A percentile compares a stretch with the other conserved stretches of the same genome.
phyloP scores from a whole-genome alignment of 1,140 invertebrate genomes.

The Asbolus verrucosus region DNA sequence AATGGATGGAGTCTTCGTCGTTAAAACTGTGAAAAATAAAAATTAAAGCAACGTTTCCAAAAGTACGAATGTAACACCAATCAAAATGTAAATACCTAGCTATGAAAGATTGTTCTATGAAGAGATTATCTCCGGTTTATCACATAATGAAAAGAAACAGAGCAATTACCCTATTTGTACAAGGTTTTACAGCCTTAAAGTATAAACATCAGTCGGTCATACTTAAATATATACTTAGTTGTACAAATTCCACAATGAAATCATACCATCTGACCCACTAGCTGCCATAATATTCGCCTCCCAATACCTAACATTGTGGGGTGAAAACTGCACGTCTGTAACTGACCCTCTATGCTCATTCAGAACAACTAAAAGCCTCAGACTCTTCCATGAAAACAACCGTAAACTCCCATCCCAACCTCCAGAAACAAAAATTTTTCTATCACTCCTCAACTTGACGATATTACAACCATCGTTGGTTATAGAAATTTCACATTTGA shows the following conservation, averaged over 20 bases:
- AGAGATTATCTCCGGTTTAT: too few relatives aligned
- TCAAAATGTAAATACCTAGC: too few relatives aligned
- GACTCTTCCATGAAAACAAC: conserved; percentile 82
- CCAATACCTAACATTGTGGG: conserved; percentile 72
- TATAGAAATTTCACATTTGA: conserved; percentile 71
- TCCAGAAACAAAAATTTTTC: conserved; percentile 79
- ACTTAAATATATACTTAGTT: conserved; percentile 62
- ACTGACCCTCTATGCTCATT: conserved; percentile 75
- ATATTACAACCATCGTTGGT: conserved; percentile 80
- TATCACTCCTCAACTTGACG: conserved; percentile 76
- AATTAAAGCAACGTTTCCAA: too few relatives aligned
- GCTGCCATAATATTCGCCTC: conserved; percentile 80
- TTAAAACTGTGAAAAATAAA: too few relatives aligned
- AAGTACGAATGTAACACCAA: too few relatives aligned
- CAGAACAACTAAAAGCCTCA: conserved; percentile 80
- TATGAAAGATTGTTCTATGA: too few relatives aligned
- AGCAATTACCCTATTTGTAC: conserved; percentile 9
- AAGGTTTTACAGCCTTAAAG: not conserved
- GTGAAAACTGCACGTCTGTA: conserved; percentile 77
- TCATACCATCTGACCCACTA: conserved; percentile 75
- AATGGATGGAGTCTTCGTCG: too few relatives aligned
- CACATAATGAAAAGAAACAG: not conserved
- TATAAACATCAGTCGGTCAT: conserved; percentile 4
- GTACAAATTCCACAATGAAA: conserved; percentile 83
- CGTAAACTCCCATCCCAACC: conserved; percentile 83